Percentiles rank a stretch among this genome's conserved stretches.
Conservation (phyloP, 2,797 vertebrate genomes). For the Mus caroli region DNA sequence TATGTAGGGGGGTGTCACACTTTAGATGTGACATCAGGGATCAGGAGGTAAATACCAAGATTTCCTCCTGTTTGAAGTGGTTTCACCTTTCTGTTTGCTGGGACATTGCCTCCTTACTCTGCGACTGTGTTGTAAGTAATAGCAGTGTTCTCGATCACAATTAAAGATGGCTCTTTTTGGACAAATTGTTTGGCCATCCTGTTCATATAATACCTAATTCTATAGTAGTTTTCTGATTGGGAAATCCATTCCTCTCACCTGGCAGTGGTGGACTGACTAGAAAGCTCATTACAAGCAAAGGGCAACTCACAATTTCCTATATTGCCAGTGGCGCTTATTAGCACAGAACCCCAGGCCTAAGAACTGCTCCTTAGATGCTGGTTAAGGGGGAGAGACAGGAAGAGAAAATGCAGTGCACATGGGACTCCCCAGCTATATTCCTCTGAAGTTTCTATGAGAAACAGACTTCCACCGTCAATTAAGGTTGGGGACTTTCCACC, state of each 20-base stretch:
- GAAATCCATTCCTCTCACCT: slow-evolving; percentile 19
- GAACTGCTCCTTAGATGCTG: not conserved
- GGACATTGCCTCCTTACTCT: not conserved
- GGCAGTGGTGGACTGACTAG: not conserved
- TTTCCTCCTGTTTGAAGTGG: slow-evolving; percentile 3
- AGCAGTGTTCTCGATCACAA: not conserved
- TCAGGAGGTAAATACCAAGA: slow-evolving; percentile 5
- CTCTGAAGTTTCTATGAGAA: slow-evolving; percentile 20
- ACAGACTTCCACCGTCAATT: not conserved
- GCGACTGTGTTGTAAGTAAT: not conserved
- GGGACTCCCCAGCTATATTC: not conserved
- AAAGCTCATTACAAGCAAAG: not conserved
- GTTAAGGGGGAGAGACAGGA: not conserved
- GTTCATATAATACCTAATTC: slow-evolving; percentile 20
- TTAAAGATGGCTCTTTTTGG: slow-evolving; percentile 15
- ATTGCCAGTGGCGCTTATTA: not conserved
- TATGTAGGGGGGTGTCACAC: not conserved
- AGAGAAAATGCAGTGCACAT: not conserved
- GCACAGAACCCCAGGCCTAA: slow-evolving; percentile 17
- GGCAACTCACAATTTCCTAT: not conserved
- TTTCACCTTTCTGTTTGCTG: not conserved
- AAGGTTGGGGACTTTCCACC: slow-evolving; percentile 18
- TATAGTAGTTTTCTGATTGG: not conserved
- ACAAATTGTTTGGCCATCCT: slow-evolving; percentile 16
- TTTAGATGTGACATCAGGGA: not conserved